These are phyloP conservation scores for Trissolcus brochymenae DNA, from an alignment of 2,888 invertebrate genomes.

Conservation along the genomic window DNA sequence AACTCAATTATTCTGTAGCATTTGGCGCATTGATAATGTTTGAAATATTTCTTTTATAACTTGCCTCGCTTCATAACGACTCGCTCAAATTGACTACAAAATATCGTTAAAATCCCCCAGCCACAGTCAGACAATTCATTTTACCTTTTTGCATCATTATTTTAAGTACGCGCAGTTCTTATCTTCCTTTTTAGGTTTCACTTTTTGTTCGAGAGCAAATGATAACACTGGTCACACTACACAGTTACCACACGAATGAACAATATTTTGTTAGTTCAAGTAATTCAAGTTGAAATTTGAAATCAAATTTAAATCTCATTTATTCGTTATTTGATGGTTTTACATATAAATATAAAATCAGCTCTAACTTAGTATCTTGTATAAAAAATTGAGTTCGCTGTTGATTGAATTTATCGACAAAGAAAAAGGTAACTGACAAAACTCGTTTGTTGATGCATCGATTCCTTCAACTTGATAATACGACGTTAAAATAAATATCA, in stretches of 20 bases:
- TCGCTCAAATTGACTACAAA: slow-evolving; percentile 47
- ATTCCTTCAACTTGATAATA: slow-evolving; percentile 39
- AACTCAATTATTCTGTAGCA: slow-evolving; percentile 48
- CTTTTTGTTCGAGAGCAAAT: too few species aligned
- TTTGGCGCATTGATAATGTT: slow-evolving; percentile 36
- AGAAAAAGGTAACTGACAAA: slow-evolving; percentile 39
- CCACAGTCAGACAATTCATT: slow-evolving; percentile 16
- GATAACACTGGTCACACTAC: too few species aligned
- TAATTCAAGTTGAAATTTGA: too few species aligned
- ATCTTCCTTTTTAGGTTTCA: neutral
- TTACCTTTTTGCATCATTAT: slow-evolving; percentile 39
- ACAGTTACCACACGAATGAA: too few species aligned
- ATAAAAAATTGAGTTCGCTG: slow-evolving; percentile 33
- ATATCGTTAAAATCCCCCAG: slow-evolving; percentile 29
- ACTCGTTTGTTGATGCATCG: slow-evolving; percentile 27
- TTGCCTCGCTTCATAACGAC: slow-evolving; percentile 36
- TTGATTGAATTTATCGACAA: slow-evolving; percentile 39
- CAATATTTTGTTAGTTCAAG: too few species aligned
- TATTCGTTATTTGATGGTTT: too few species aligned
- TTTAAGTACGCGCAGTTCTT: slow-evolving; percentile 9
- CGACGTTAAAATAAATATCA: slow-evolving; percentile 26
- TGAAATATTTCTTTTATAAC: slow-evolving; percentile 34
- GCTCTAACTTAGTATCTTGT: slow-evolving; percentile 30
- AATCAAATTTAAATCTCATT: too few species aligned
- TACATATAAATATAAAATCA: slow-evolving; percentile 8